These are phyloP conservation scores for Polyommatus iphigenia DNA, from an alignment of 2,888 invertebrate species.

Conservation along the genomic window DNA sequence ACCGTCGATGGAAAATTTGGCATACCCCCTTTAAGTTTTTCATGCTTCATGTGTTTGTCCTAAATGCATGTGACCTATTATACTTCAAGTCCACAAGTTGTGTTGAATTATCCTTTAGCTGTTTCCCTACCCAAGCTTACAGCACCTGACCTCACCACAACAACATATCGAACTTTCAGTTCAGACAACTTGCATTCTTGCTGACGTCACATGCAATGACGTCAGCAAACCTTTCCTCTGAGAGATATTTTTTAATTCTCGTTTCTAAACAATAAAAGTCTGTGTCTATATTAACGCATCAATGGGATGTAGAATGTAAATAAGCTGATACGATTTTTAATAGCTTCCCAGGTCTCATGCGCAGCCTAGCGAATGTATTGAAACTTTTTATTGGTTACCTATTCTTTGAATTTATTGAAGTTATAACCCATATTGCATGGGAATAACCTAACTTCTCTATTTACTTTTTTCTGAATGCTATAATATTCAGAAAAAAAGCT, in stretches of 20 bases:
- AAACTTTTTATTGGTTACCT: neutral
- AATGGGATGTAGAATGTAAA: neutral
- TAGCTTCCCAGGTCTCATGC: conserved; percentile 8
- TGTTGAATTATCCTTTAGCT: neutral
- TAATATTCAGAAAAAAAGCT: no score
- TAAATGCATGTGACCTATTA: neutral
- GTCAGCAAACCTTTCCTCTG: neutral
- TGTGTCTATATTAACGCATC: neutral
- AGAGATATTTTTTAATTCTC: neutral
- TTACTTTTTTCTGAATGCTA: no score
- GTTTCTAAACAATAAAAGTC: neutral
- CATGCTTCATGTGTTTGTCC: neutral
- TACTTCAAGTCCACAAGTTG: neutral
- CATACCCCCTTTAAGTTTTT: neutral
- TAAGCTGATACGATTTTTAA: conserved; percentile 25
- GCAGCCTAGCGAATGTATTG: conserved; percentile 6
- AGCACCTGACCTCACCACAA: neutral
- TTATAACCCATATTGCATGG: neutral
- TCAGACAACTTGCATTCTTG: neutral
- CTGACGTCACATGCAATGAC: neutral
- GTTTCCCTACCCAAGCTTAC: neutral
- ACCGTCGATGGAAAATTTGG: no score
- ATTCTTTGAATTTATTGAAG: neutral
- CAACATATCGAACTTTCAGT: neutral
- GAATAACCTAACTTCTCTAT: neutral